Evolutionary conservation across 2,113 vertebrate genomes (phyloP).

Genomic region (Sialia sialis): DNA sequence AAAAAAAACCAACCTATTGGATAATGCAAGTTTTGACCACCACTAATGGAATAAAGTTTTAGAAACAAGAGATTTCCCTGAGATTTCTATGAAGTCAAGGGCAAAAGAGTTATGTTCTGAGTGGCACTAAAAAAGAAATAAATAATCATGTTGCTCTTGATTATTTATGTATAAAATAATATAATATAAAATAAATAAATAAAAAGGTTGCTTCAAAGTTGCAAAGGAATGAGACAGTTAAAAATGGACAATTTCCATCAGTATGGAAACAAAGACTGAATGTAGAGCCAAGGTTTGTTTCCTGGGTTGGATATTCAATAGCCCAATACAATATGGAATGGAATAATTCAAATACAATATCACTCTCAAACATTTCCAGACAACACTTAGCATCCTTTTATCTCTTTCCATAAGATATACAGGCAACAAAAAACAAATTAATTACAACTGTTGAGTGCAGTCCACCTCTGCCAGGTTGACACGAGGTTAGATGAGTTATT

Average conservation of each 20-base stretch:
- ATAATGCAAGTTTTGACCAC: background rate
- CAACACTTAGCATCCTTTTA: background rate
- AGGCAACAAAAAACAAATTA: background rate
- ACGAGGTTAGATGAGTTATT: background rate
- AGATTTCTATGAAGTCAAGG: background rate
- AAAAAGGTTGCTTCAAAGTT: background rate
- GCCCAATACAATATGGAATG: background rate
- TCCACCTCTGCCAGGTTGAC: background rate
- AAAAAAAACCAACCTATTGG: background rate
- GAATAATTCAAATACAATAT: background rate
- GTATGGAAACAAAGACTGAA: background rate
- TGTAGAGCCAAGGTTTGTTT: background rate
- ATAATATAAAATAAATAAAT: background rate
- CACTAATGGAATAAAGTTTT: background rate
- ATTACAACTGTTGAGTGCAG: background rate
- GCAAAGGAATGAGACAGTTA: background rate
- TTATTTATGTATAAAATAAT: background rate
- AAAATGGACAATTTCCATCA: background rate
- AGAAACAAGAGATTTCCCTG: background rate
- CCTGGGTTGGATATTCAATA: background rate
- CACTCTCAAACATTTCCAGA: background rate
- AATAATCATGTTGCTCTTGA: background rate
- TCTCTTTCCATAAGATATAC: background rate
- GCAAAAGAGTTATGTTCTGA: background rate
- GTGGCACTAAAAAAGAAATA: background rate